Evolutionary conservation across 92 coral and sea anemone genomes (phyloP).

Genomic region (Galaxea fascicularis): DNA sequence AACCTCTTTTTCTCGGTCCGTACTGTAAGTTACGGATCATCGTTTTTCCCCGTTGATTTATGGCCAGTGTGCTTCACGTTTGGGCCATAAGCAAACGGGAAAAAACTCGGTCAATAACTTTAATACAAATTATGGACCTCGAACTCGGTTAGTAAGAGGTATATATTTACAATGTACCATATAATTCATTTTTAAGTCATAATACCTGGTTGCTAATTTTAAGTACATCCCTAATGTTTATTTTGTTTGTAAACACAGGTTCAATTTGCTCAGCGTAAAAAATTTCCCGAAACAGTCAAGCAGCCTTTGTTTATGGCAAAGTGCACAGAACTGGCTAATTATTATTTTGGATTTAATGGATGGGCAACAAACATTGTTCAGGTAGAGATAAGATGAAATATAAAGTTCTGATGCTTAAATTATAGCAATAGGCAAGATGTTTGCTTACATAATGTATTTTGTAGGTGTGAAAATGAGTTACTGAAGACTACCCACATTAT

Average conservation of each 20-base stretch:
- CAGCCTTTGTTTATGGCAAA: slow-evolving; percentile 79
- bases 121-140: no score
- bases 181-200: no score
- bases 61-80: no score
- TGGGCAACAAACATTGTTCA: slow-evolving; percentile 82
- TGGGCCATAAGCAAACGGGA: no score
- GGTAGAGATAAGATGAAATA: slow-evolving; percentile 28
- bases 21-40: no score
- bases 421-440: neutral
- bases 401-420: no score
- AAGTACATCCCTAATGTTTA: neutral
- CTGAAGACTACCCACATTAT: no score
- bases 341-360: slow-evolving; percentile 85
- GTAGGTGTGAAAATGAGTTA: neutral
- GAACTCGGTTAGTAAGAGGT: no score
- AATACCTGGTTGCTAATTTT: neutral
- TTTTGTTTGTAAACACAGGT: slow-evolving; percentile 51
- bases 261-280: slow-evolving; percentile 88
- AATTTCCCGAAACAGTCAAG: slow-evolving; percentile 20
- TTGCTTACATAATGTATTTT: neutral
- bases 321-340: slow-evolving; percentile 81
- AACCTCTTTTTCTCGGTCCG: no score
- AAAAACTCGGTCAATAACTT: no score
- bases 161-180: no score
- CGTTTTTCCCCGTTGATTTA: no score